Base-by-base conservation (phyloP, 37 sponge, comb jelly and placozoan species). In the Ephydatia muelleri region DNA sequence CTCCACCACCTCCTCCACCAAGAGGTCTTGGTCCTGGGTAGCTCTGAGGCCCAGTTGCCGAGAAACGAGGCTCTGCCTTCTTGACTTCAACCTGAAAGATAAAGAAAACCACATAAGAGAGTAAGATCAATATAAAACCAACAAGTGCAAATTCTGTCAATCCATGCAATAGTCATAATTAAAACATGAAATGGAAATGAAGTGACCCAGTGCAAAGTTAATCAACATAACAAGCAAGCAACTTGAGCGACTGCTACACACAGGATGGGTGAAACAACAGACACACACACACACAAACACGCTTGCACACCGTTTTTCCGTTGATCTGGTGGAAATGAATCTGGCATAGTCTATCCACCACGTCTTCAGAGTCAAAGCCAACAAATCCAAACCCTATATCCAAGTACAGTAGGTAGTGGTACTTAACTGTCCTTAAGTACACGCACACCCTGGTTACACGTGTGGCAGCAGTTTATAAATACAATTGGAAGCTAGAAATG, bases 361-460 rank as follows among this genome's bases (percentile, higher is more conserved):
- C 73, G 8, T 78, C 69, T 40, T 85, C 87, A 0, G 70, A 37
- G n/a, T 81, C 76, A 73, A 91, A 82, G 2, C 37, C 83, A 22
- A 91, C 91, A 82, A 91, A 91, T 78, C 91, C 91, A 77, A 91
- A 91, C 47, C 91, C 91, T 91, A 57, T 27, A 64, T 71, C 31
- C 72, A 71, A 34, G 33, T 34, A 35, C 31, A 71, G 33, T 71
- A 71, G 33, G 33, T 25, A 35, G 57, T 57, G 16, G 57, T 57
- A 57, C 57, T 57, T 57, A 57, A 57, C 57, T 57, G 57, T 57
- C 57, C 57, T 57, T 57, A 57, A 57, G 57, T 57, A 57, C 57
- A 57, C 57, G 16, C 57, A 57, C 16, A n/a, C n/a, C 31, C 39
- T 22, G 27, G 36, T 28, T 76, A 38, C 22, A 38, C 11, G 27